Evolutionary conservation across 1,140 invertebrate genomes (phyloP), one percentile per base, ranked within the genome.

Genomic region (Drosophila nasuta): DNA sequence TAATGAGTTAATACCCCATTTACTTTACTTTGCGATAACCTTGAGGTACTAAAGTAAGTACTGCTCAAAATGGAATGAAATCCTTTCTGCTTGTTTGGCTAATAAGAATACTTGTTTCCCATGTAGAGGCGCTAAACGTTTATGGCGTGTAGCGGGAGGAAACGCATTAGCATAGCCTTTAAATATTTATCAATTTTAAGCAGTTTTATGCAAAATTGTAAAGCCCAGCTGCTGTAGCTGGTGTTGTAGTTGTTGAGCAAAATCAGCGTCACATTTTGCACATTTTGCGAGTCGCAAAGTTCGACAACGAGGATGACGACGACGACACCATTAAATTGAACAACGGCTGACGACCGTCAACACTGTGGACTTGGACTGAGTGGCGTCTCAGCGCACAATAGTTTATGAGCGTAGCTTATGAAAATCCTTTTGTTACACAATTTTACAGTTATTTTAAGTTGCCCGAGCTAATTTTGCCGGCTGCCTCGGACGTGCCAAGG

Each of bases 371-470:
- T 5, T 10, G 25, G 15, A 54, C 33, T 41, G 33, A 30, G 33
- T 13, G 45, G 13, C 35, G 65, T 8, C 60, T 66, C 46, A 41
- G 48, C 62, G 48, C 58, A 59, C 77, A 88, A 87, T 87, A 88
- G 82, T 87, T 87, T 88, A 88, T 83, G 81, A 83, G 77, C 75
- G 67, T 49, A 88, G 85, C 80, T 88, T 83, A 88, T 88, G 81
- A 87, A 87, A 87, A 87, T 87, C 82, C 82, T 87, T 87, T 88
- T 83, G 85, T 88, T 88, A 89, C 85, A 89, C 85, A 88, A 74
- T 89, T 83, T 80, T 81, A 81, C 85, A 82, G 85, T 82, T 87
- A 89, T 80, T 87, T 80, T 88, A 79, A 82, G 85, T 56, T 72
- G 69, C 35, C 60, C 38, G 51, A 67, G 85, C 85, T 88, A 88